Evolutionary conservation across 2,113 vertebrate species (phyloP).

Genomic region (Baryphthengus martii): DNA sequence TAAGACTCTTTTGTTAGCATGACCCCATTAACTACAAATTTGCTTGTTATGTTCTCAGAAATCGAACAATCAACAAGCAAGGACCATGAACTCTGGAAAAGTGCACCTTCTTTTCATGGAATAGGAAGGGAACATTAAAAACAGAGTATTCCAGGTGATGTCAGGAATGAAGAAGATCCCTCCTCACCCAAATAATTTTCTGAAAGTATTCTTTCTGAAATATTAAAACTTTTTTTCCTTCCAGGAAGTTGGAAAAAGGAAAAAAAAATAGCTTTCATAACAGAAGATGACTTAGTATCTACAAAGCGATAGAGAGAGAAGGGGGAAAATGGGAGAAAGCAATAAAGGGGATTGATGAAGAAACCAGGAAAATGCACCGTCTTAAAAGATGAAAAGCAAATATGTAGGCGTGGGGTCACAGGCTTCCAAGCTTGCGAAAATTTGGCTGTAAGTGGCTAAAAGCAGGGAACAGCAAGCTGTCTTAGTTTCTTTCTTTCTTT

Average conservation of each 20-base stretch:
- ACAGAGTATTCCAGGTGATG: background rate
- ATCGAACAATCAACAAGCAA: background rate
- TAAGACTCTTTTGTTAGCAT: conserved; percentile 10
- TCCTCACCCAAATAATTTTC: background rate
- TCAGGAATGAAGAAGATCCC: background rate
- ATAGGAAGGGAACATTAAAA: background rate
- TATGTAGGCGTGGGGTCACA: background rate
- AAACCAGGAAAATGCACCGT: background rate
- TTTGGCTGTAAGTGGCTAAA: background rate
- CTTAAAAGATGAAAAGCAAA: background rate
- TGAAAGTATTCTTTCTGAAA: background rate
- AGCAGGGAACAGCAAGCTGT: background rate
- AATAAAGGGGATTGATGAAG: background rate
- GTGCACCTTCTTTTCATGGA: accelerated
- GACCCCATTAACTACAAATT: conserved; percentile 36
- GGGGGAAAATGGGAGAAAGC: background rate
- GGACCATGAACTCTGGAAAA: conserved; percentile 1
- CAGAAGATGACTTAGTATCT: background rate
- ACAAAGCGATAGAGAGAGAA: background rate
- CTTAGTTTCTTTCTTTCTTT: background rate
- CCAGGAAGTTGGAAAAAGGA: background rate
- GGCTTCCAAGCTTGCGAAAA: background rate
- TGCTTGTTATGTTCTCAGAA: conserved; percentile 21
- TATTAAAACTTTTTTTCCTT: background rate
- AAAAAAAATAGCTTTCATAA: background rate